phyloP scores from a whole-genome alignment of 2,797 vertebrate genomes.

The Peromyscus aztecus region DNA sequence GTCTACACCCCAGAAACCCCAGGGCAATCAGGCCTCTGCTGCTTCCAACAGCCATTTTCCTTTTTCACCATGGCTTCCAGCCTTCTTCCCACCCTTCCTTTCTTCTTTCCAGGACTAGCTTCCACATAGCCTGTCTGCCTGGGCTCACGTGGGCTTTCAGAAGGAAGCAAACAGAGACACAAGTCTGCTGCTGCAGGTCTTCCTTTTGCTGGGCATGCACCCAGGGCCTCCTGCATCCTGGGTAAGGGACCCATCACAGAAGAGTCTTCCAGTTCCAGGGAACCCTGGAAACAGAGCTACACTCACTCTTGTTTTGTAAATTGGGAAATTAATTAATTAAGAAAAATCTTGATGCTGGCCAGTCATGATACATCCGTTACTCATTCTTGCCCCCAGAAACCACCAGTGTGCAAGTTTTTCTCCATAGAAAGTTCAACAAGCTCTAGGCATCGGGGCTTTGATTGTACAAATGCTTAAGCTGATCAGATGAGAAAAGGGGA shows the following conservation, averaged over 20 bases:
- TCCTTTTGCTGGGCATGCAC: not conserved
- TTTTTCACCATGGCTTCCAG: not conserved
- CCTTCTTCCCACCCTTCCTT: not conserved
- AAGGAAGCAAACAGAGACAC: not conserved
- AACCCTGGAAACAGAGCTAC: not conserved
- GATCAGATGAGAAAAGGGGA: not conserved
- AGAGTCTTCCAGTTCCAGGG: not conserved
- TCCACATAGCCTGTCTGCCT: not conserved
- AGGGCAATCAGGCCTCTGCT: not conserved
- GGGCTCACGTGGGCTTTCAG: not conserved
- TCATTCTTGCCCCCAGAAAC: not conserved
- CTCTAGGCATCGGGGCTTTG: not conserved
- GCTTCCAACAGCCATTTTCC: not conserved
- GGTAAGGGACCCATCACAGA: not conserved
- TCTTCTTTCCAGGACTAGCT: not conserved
- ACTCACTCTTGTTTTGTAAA: not conserved
- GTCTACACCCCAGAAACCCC: not conserved
- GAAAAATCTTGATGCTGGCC: not conserved
- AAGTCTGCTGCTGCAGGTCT: not conserved
- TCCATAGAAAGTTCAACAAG: not conserved
- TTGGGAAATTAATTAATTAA: not conserved
- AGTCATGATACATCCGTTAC: not conserved
- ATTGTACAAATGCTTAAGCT: not conserved
- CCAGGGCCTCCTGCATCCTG: not conserved
- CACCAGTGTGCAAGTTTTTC: not conserved